Base-by-base conservation (phyloP, 92 coral and sea anemone species). In the Pocillopora grandis region DNA sequence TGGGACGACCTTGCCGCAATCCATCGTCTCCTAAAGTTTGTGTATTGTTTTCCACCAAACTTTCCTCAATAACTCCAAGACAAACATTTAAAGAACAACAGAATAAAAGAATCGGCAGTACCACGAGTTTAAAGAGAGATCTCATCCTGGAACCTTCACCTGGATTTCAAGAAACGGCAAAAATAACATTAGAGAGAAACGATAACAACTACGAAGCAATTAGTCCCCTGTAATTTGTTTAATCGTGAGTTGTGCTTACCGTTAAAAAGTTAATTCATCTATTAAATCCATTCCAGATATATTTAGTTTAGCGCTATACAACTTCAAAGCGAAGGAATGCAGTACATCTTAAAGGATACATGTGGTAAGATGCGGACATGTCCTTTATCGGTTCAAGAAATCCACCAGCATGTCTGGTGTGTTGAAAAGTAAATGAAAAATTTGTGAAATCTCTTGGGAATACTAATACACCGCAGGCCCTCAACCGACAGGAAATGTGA, bases 161-260 rank as follows among this genome's bases (percentile, higher is more conserved):
- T 92, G 85, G 74, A 72, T 84, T 87, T 79, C 84, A 66, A 85
- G 76, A 84, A 89, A 84, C 56, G 72, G 85, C 13, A 84, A 91
- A 91, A 89, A 85, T 79, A 89, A 87, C 81, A 84, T 81, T 79
- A 84, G 85, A 58, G 76, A 69, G 88, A 86, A 91, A 88, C 81
- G 90, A 94, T 87, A 92, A 92, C 95, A 91, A 81, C 88, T 92
- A n/a, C 76, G 64, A 93, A 89, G 85, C 93, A 94, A 92, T 94
- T 94, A 90, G 58, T 56, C 84, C 79, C 16, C 56, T 62, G 86
- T 71, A 84, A 89, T 82, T 94, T 90, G 96, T 90, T 87, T 91
- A 90, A 67, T 61, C 74, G 76, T 67, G 76, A 75, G 62, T 21
- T 80, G 84, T 87, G 66, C 90, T 76, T 67, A 89, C 92, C 87